Evolutionary conservation across 2,113 vertebrate genomes (phyloP), one percentile per base, ranked within the genome.

Genomic region (Petrocephalus microphthalmus): DNA sequence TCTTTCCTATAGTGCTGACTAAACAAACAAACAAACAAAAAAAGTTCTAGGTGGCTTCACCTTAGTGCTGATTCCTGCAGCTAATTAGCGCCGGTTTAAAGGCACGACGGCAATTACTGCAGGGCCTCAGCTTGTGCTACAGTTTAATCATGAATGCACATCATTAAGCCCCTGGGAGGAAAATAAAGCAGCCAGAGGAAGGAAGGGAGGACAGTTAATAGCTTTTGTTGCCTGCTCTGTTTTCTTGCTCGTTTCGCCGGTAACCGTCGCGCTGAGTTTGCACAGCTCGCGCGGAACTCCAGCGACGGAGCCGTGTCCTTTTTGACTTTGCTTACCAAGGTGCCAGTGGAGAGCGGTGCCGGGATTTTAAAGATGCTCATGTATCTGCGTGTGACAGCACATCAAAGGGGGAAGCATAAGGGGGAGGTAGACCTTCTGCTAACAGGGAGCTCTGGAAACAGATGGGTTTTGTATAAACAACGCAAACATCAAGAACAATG

Each of bases 381-480:
- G 93, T 93, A 94, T 94, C 92, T 71, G 92, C 92, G 93, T 94
- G 92, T 94, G 94, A 95, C 94, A 94, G 90, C 90, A 94, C 94
- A 94, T 96, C 95, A 96, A 95, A 95, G 94, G 92, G 92, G 89
- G 93, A 93, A 93, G 93, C 95, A 96, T 94, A 96, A 94, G 95
- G 95, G 93, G 91, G 94, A 94, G 93, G 94, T 95, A 93, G 95
- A 95, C 93, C 94, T 94, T 93, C 92, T 95, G 95, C 95, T 95
- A 95, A 92, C 90, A 90, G 93, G 93, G 94, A 93, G 94, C 92
- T 91, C 92, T 92, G 94, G 94, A 95, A 95, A 93, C 95, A 96
- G 95, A 96, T 96, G 95, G 95, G 94, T 94, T 95, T 95, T 94
- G 93, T 95, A 95, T 94, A 95, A 96, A 95, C 95, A 94, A 93